These are phyloP conservation scores for Parnassius smintheus DNA, from an alignment of 2,888 invertebrate species.

Conservation along the genomic window DNA sequence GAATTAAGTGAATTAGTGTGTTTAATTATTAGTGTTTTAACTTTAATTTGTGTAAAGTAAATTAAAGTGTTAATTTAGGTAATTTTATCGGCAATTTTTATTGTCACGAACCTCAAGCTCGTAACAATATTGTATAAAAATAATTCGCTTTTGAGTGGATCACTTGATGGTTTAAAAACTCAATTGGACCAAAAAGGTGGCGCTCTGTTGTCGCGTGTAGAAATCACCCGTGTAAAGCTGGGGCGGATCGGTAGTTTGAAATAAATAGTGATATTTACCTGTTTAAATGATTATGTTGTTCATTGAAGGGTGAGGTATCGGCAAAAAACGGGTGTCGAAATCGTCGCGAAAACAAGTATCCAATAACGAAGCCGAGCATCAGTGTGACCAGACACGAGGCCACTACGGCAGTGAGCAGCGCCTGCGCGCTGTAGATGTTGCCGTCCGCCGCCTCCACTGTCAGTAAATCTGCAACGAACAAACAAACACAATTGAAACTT, in stretches of 20 bases:
- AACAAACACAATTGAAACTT: neutral
- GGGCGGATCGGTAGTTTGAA: neutral
- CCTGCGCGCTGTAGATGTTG: slow-evolving; percentile 89
- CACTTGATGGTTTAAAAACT: no score
- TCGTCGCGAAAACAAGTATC: slow-evolving; percentile 90
- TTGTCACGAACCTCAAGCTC: no score
- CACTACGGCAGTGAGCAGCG: slow-evolving; percentile 89
- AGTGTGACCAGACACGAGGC: slow-evolving; percentile 90
- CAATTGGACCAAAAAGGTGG: no score
- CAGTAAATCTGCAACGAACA: slow-evolving; percentile 58
- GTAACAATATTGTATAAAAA: no score
- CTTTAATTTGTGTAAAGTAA: no score
- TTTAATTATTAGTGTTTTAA: no score
- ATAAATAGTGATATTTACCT: slow-evolving; percentile 64
- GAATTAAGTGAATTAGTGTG: no score
- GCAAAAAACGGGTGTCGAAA: slow-evolving; percentile 87
- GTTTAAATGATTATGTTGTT: slow-evolving; percentile 89
- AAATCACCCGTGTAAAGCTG: no score
- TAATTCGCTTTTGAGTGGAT: no score
- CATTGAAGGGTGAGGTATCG: slow-evolving; percentile 87
- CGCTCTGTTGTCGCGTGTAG: no score
- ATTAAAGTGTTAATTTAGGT: no score
- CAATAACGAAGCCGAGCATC: slow-evolving; percentile 91
- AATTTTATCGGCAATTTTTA: no score
- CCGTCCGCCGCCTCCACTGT: slow-evolving; percentile 82